These are phyloP conservation scores for Mus caroli DNA, from an alignment of 2,797 vertebrate species.

Conservation along the genomic window DNA sequence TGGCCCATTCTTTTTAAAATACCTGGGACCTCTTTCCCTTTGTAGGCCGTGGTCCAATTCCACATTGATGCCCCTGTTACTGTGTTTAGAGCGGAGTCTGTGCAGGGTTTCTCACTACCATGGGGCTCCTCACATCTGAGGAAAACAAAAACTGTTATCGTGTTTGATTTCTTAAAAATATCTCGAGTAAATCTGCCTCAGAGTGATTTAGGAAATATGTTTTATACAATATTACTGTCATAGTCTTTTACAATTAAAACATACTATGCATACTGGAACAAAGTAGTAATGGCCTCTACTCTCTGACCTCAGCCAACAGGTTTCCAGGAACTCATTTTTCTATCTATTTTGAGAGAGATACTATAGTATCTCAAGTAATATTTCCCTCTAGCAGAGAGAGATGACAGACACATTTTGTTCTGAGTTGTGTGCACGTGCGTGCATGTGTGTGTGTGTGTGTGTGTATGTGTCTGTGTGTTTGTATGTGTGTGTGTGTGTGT, in stretches of 20 bases:
- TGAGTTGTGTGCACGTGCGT: not conserved
- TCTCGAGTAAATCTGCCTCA: constrained; percentile 25
- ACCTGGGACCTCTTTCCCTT: not conserved
- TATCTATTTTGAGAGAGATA: not conserved
- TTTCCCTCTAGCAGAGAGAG: not conserved
- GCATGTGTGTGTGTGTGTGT: too few relatives aligned
- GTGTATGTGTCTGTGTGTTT: too few relatives aligned
- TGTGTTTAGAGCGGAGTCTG: not conserved
- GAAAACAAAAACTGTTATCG: constrained; percentile 38
- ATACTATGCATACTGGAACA: not conserved
- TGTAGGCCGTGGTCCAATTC: not conserved
- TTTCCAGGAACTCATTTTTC: not conserved
- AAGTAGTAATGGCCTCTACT: not conserved
- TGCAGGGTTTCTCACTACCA: too few relatives aligned
- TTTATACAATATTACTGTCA: constrained; percentile 31
- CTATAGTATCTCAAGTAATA: not conserved
- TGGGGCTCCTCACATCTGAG: not conserved
- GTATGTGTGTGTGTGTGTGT: not conserved
- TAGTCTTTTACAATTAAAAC: not conserved
- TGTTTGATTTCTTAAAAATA: constrained; percentile 46
- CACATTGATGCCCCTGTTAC: accelerated
- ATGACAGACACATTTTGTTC: not conserved
- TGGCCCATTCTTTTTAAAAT: not conserved
- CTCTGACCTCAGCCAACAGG: not conserved
- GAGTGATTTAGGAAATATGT: constrained; percentile 3